These are phyloP conservation scores for Drosophila lacteicornis DNA, from an alignment of 1,140 invertebrate species.

Conservation along the genomic window DNA sequence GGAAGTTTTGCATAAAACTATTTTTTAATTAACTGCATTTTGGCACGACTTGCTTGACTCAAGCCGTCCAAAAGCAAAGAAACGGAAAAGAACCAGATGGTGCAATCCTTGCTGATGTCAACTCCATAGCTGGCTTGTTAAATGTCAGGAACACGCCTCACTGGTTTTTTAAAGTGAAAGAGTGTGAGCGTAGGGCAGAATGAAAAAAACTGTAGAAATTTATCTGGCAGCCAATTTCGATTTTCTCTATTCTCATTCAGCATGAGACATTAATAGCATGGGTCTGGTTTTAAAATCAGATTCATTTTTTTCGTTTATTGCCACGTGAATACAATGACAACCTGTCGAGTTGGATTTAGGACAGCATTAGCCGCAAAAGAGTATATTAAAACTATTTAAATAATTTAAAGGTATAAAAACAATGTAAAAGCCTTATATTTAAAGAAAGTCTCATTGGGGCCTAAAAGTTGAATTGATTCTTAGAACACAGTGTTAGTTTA, in stretches of 20 bases:
- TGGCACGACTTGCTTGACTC: slow-evolving; percentile 13
- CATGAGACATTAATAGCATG: slow-evolving; percentile 50
- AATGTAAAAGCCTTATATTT: too few relatives aligned
- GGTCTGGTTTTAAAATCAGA: slow-evolving; percentile 43
- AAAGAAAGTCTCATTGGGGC: too few relatives aligned
- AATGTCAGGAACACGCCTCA: slow-evolving; percentile 72
- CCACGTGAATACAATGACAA: slow-evolving; percentile 51
- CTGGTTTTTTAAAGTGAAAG: slow-evolving; percentile 41
- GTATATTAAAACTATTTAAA: too few relatives aligned
- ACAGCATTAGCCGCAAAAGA: too few relatives aligned
- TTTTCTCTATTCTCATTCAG: slow-evolving; percentile 49
- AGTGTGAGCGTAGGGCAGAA: slow-evolving; percentile 4
- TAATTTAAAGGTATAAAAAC: too few relatives aligned
- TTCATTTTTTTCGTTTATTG: slow-evolving; percentile 74
- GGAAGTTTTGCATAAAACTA: slow-evolving; percentile 66
- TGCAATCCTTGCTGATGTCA: slow-evolving; percentile 24
- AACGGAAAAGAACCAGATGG: slow-evolving; percentile 14
- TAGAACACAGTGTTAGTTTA: too few relatives aligned
- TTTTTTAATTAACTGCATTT: slow-evolving; percentile 79
- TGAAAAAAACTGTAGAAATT: slow-evolving; percentile 61
- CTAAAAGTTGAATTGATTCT: too few relatives aligned
- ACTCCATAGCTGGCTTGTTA: slow-evolving; percentile 59
- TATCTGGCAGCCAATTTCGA: slow-evolving; percentile 66
- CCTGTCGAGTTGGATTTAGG: slow-evolving; percentile 13
- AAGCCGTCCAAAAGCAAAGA: neutral